phyloP scores from a whole-genome alignment of 1,140 invertebrate species.

The Belonocnema kinseyi region DNA sequence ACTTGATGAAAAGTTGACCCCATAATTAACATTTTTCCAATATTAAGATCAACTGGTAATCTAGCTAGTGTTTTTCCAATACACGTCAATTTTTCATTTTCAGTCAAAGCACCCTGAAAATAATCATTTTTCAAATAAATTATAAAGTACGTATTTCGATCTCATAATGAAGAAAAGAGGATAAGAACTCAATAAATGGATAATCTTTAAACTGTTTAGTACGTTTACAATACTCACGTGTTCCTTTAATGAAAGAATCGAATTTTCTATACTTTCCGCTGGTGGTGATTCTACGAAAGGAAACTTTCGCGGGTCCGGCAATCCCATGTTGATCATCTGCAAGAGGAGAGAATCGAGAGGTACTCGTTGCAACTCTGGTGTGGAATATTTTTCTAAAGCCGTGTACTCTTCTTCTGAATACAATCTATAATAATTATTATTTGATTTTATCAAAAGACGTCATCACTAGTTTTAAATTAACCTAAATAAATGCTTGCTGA shows the following conservation, averaged over 20 bases:
- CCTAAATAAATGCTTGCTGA: slow-evolving; percentile 44
- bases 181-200: neutral
- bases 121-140: slow-evolving; percentile 39
- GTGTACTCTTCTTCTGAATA: slow-evolving; percentile 93
- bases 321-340: slow-evolving; percentile 96
- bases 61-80: slow-evolving; percentile 92
- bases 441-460: neutral
- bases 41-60: slow-evolving; percentile 94
- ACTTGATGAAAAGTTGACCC: slow-evolving; percentile 92
- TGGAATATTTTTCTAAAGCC: slow-evolving; percentile 85
- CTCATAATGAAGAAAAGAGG: no score
- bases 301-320: slow-evolving; percentile 93
- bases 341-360: slow-evolving; percentile 94
- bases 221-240: slow-evolving; percentile 78
- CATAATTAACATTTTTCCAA: slow-evolving; percentile 97
- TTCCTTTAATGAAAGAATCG: slow-evolving; percentile 90
- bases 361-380: slow-evolving; percentile 94
- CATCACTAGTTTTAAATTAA: no score
- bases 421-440: slow-evolving; percentile 80
- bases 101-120: slow-evolving; percentile 85
- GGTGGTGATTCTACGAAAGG: slow-evolving; percentile 96
- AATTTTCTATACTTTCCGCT: slow-evolving; percentile 88
- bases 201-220: no score
- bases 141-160: no score
- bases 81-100: slow-evolving; percentile 91